These are phyloP conservation scores for Chrysopilus asiliformis DNA, from an alignment of 2,888 invertebrate species.

Conservation along the genomic window DNA sequence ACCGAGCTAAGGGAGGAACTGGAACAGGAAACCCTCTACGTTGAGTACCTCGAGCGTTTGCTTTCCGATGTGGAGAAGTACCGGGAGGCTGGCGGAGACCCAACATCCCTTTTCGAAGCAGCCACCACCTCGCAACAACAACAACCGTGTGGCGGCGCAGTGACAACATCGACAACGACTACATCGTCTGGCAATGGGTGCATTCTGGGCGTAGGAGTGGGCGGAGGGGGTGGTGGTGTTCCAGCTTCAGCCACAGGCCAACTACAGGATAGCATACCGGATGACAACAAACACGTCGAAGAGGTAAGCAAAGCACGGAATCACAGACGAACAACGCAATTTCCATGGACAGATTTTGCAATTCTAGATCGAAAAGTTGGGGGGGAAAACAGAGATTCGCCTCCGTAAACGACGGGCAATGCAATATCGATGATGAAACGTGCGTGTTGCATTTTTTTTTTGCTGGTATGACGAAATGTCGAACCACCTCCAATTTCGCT, in stretches of 20 bases:
- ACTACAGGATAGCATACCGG: constrained; percentile 1
- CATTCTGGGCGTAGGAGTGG: background rate
- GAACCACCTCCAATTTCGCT: too few species aligned
- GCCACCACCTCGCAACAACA: constrained; percentile 23
- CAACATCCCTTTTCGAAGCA: constrained; percentile 36
- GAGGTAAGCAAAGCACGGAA: constrained; percentile 19
- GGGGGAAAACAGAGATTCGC: too few species aligned
- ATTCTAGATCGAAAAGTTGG: too few species aligned
- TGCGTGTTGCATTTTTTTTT: too few species aligned
- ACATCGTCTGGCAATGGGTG: background rate
- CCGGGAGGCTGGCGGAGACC: constrained; percentile 41
- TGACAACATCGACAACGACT: background rate
- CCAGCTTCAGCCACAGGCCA: constrained; percentile 6
- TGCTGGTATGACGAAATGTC: too few species aligned
- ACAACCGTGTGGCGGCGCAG: background rate
- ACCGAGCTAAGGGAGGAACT: constrained; percentile 68
- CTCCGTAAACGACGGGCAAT: too few species aligned
- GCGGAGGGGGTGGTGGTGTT: background rate
- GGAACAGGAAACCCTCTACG: constrained; percentile 82
- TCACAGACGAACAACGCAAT: too few species aligned
- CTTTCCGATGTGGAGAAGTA: constrained; percentile 76
- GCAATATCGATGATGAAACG: too few species aligned
- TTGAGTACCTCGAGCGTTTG: constrained; percentile 74
- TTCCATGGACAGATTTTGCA: too few species aligned
- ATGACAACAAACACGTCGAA: constrained; percentile 20